Conservation (phyloP, 1,140 invertebrate species). For the Hormaphis cornu region DNA sequence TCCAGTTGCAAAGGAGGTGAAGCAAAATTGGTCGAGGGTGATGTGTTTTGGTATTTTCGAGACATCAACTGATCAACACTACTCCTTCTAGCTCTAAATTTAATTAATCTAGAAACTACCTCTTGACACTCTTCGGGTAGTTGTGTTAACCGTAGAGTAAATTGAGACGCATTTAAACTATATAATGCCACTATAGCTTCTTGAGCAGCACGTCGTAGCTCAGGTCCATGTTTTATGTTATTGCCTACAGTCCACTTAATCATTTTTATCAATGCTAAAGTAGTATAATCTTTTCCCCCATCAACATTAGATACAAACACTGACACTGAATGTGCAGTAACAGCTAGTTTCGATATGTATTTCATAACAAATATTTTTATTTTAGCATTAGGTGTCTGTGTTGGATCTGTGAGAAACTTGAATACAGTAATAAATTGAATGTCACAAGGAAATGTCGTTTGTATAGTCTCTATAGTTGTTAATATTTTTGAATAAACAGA, state of each 20-base stretch:
- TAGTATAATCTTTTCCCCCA: constrained; percentile 44
- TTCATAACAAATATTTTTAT: constrained; percentile 66
- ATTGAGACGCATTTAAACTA: constrained; percentile 77
- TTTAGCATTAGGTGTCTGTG: constrained; percentile 79
- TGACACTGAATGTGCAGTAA: constrained; percentile 44
- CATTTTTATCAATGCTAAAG: constrained; percentile 56
- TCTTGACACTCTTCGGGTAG: constrained; percentile 74
- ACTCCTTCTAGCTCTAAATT: constrained; percentile 43
- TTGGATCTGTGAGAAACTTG: constrained; percentile 77
- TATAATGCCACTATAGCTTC: constrained; percentile 75
- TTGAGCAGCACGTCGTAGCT: constrained; percentile 68
- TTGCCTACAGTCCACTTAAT: constrained; percentile 42
- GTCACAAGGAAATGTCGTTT: constrained; percentile 52
- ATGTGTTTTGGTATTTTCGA: constrained; percentile 1
- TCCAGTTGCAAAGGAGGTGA: constrained; percentile 44
- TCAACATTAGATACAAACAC: constrained; percentile 39
- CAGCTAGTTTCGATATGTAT: constrained; percentile 64
- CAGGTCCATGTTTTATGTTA: constrained; percentile 58
- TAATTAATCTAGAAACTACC: constrained; percentile 66
- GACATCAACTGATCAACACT: constrained; percentile 18
- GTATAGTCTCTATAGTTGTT: constrained; percentile 75
- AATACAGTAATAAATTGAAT: constrained; percentile 54
- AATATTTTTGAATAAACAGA: constrained; percentile 84
- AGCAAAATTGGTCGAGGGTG: constrained; percentile 33
- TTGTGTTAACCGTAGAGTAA: constrained; percentile 70